Base-by-base conservation (phyloP, 2,113 vertebrate species). In the Oncorhynchus mykiss region DNA sequence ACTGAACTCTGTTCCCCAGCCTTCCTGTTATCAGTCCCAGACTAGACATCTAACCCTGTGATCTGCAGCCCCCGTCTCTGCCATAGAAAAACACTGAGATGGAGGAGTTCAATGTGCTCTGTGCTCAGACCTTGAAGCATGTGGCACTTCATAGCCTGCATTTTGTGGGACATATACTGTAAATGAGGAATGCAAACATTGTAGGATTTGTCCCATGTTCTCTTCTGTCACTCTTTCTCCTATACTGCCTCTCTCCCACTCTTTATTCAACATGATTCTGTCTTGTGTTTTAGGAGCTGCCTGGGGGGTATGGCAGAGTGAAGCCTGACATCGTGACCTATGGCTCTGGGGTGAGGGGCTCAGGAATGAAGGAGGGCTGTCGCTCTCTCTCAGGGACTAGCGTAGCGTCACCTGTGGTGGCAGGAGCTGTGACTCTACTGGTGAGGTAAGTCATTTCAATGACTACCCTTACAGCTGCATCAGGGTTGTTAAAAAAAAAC, bases 311-410 rank as follows among this genome's bases (percentile, higher is more conserved):
- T 0, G 98, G 98, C 72, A 91, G 98, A 54, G 91, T 99, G 87
- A 99, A 99, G 81, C 98, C 98, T 1, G 98, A 99, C 65, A 96
- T 99, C 2, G 97, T 99, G 71, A 99, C 98, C 5, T 99, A 99
- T 0, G 98, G 98, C 27, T 98, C 97, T 4, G 97, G 98, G 1
- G 98, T 99, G 62, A 92, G 98, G 27, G 98, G 98, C 3, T 99
- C 97, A 0, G 98, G 98, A 0, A 93, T 99, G 94, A 99, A 99
- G 79, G 98, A 97, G 14, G 98, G 98, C 0, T 99, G 98, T 70
- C 96, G 97, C 66, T 98, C 97, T 0, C 93, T 99, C 67, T 99
- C 98, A 0, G 98, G 98, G 45, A 99, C 98, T 82, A 99, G 98
- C 0, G 98, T 99, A 31, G 98, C 98, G n/a, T 99, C 98, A 60